These are phyloP conservation scores for Drosophila willistoni DNA, from an alignment of 1,140 invertebrate species.

Conservation along the genomic window DNA sequence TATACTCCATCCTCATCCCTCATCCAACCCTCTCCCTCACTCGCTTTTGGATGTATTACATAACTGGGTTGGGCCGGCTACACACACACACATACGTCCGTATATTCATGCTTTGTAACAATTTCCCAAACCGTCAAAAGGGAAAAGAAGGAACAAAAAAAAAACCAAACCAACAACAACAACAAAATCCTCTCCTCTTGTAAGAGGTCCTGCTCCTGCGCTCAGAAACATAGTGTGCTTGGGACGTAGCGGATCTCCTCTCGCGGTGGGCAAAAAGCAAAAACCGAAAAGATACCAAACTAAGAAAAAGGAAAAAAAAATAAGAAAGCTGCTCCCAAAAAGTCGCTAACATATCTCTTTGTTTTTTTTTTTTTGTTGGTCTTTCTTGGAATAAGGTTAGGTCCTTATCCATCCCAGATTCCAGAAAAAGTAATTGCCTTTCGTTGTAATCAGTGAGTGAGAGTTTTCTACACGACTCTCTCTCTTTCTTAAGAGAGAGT, in stretches of 20 bases:
- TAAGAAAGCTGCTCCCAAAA: neutral
- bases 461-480: neutral
- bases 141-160: conserved; percentile 12
- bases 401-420: neutral
- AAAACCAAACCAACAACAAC: conserved; percentile 9
- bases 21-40: conserved; percentile 11
- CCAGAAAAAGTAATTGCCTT: neutral
- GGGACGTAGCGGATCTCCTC: conserved; percentile 69
- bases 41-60: conserved; percentile 61
- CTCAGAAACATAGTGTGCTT: conserved; percentile 77
- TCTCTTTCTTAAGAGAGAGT: conserved; percentile 1
- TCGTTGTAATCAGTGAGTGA: neutral
- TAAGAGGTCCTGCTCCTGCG: conserved; percentile 56
- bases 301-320: neutral
- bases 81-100: conserved; percentile 12
- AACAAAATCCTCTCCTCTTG: conserved; percentile 28
- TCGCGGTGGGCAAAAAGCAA: conserved; percentile 36
- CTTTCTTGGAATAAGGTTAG: neutral
- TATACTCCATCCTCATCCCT: conserved; percentile 7
- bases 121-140: conserved; percentile 36
- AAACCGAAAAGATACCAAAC: conserved; percentile 1
- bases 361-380: neutral
- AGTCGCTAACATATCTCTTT: neutral
- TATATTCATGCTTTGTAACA: conserved; percentile 59
- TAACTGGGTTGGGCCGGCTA: conserved; percentile 67